Evolutionary conservation across 2,888 invertebrate species (phyloP), one percentile per base, ranked within the genome.

Genomic region (Camponotus fellah): DNA sequence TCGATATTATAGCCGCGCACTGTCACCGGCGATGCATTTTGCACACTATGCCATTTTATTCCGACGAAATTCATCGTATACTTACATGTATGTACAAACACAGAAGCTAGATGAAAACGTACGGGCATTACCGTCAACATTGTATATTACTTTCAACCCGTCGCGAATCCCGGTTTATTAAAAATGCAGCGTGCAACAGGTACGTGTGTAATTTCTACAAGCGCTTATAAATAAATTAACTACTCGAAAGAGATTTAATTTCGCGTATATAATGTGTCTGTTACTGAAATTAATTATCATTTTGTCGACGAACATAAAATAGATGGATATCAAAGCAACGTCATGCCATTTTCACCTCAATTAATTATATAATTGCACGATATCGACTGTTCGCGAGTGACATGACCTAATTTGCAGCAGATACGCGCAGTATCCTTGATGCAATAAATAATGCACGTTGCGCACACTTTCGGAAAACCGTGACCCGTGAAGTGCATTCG

Each of bases 131-230:
- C 60, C 26, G 46, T 79, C 71, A 71, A 37, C 46, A 12, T n/a
- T 26, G 26, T 34, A 12, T 46, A 26, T 60, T 80, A 80, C 60
- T 80, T 80, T 80, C 60, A 46, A 46, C 60, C 53, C 21, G 46
- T 60, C 60, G 34, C 21, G 10, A 80, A 49, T 49, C 5, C 37
- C 26, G 46, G 12, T 21, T 80, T 69, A 71, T 80, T 80, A 79
- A 79, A 79, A 79, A 71, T 21, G 71, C 69, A 60, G n/a, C n/a
- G 6, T 46, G 79, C 79, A 79, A 79, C 79, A 79, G 79, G 79
- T 79, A 77, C 37, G 46, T 37, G 37, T 60, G n/a, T 53, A 71
- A 79, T 71, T 69, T 79, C 68, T 79, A 60, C 79, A 46, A 26
- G 53, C 14, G 71, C 53, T n/a, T 21, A 10, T 58, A 56, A 37